A percentile compares a stretch with the other conserved stretches of the same genome.
Evolutionary conservation across 2,888 invertebrate species (phyloP).

Genomic region (Physocephala rufipes): DNA sequence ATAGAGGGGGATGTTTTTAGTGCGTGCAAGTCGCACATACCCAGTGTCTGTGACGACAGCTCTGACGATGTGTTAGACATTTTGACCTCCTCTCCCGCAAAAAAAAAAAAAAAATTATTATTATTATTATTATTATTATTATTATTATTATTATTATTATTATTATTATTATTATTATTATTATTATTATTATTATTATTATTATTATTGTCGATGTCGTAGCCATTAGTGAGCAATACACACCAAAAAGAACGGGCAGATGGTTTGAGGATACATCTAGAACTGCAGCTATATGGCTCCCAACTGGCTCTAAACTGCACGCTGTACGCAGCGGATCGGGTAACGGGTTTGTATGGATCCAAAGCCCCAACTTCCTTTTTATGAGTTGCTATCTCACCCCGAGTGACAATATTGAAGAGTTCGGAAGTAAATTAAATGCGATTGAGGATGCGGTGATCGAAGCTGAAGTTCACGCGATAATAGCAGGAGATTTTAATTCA

Average conservation of each 20-base stretch:
- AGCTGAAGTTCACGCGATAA: background rate
- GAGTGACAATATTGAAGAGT: background rate
- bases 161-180: no score
- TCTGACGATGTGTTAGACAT: background rate
- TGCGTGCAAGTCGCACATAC: background rate
- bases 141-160: no score
- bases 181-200: no score
- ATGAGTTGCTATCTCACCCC: background rate
- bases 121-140: no score
- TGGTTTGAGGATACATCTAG: background rate
- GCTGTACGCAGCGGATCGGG: slow-evolving; percentile 4
- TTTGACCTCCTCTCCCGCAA: background rate
- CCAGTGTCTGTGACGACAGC: background rate
- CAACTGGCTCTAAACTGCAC: background rate
- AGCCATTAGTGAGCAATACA: background rate
- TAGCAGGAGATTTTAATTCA: background rate
- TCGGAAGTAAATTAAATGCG: background rate
- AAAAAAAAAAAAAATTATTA: no score
- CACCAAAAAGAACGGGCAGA: background rate
- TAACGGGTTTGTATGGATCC: slow-evolving; percentile 5
- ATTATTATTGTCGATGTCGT: background rate
- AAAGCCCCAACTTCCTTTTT: background rate
- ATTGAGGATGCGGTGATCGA: background rate
- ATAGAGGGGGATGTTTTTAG: no score
- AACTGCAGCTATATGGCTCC: slow-evolving; percentile 3